Conservation (phyloP, 2,113 vertebrate species). For the Nesoenas mayeri region DNA sequence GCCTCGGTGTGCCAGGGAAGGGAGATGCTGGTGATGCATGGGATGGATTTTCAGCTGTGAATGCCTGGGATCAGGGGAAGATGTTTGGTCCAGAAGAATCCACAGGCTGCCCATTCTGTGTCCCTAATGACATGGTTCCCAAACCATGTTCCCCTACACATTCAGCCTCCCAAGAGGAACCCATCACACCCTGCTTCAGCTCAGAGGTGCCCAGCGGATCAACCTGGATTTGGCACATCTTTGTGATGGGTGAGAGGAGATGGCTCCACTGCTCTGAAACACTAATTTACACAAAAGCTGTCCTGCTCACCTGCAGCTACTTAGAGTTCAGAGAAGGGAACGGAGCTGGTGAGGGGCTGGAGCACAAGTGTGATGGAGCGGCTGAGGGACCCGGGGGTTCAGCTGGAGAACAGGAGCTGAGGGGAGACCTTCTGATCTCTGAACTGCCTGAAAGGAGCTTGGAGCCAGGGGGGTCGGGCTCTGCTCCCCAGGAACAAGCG, state of each 20-base stretch:
- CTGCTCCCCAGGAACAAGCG: too few relatives aligned
- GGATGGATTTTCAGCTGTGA: not conserved
- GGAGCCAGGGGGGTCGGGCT: too few relatives aligned
- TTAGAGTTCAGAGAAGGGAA: too few relatives aligned
- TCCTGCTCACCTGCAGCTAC: not conserved
- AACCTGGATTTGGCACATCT: not conserved
- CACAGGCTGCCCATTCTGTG: not conserved
- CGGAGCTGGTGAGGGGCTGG: too few relatives aligned
- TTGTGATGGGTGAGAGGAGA: not conserved
- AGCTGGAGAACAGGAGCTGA: too few relatives aligned
- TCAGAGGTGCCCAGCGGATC: not conserved
- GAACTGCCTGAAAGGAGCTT: too few relatives aligned
- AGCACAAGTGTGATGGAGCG: too few relatives aligned
- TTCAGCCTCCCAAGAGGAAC: not conserved
- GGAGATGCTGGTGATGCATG: not conserved
- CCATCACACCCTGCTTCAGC: not conserved
- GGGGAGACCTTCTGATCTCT: too few relatives aligned
- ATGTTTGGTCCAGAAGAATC: not conserved
- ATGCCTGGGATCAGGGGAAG: not conserved
- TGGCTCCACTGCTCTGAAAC: not conserved
- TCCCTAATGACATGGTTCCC: not conserved
- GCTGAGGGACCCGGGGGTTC: too few relatives aligned
- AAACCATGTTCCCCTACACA: not conserved
- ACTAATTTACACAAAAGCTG: not conserved
- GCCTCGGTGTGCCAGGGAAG: accelerated